Evolutionary conservation across 1,140 invertebrate genomes (phyloP).

Genomic region (Andricus grossulariae): DNA sequence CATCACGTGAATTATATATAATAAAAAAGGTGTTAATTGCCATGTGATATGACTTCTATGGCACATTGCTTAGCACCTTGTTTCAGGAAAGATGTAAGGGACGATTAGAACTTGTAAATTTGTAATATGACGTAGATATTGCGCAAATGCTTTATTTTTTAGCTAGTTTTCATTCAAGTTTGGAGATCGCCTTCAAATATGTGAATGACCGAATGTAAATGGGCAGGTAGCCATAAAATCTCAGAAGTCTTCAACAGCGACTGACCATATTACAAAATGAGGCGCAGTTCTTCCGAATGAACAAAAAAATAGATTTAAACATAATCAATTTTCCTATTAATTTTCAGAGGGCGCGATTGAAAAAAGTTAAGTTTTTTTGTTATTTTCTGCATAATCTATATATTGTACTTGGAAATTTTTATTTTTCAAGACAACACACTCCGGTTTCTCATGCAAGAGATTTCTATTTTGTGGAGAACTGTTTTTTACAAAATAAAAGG

Average conservation of each 20-base stretch:
- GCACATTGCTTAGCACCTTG: background rate
- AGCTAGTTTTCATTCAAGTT: too few species aligned
- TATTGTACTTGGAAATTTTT: too few species aligned
- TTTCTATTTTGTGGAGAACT: too few species aligned
- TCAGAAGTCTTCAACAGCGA: background rate
- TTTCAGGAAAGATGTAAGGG: constrained; percentile 1
- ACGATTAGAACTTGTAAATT: background rate
- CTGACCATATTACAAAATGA: background rate
- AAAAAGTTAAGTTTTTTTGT: background rate
- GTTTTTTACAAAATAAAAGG: too few species aligned
- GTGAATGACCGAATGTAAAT: constrained; percentile 25
- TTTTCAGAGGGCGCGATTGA: background rate
- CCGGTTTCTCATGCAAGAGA: too few species aligned
- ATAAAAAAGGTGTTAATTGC: constrained; percentile 15
- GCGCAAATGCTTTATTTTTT: too few species aligned
- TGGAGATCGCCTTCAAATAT: background rate
- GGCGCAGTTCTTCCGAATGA: background rate
- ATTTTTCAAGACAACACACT: too few species aligned
- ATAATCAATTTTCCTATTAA: too few species aligned
- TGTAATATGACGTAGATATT: background rate
- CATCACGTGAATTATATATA: constrained; percentile 7
- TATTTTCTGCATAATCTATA: too few species aligned
- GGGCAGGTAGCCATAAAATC: constrained; percentile 9
- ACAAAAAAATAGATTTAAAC: background rate
- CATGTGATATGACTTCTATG: constrained; percentile 20